phyloP scores from a whole-genome alignment of 2,113 vertebrate species.

The Pachycephala philippinensis region DNA sequence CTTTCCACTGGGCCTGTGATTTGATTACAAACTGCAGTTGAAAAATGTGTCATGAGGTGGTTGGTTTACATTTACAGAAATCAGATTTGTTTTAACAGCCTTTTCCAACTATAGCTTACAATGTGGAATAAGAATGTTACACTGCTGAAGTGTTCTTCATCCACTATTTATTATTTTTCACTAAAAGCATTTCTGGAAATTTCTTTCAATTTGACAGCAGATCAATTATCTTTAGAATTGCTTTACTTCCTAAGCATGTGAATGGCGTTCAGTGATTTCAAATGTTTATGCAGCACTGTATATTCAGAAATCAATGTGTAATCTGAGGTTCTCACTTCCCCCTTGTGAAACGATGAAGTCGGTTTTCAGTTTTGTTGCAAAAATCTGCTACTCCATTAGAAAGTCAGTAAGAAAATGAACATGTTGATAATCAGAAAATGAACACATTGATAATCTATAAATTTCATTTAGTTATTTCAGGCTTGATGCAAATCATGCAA shows the following conservation, averaged over 20 bases:
- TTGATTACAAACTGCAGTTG: background rate
- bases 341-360: background rate
- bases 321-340: background rate
- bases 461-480: background rate
- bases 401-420: background rate
- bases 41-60: background rate
- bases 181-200: background rate
- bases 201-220: conserved; percentile 14
- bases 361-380: background rate
- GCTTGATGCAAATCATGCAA: background rate
- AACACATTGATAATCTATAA: background rate
- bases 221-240: background rate
- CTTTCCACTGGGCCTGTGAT: background rate
- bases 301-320: background rate
- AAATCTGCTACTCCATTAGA: background rate
- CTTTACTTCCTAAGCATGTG: background rate
- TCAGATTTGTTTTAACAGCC: conserved; percentile 18
- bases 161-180: conserved; percentile 1
- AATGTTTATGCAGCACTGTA: background rate
- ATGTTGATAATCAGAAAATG: background rate
- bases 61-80: background rate
- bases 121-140: background rate
- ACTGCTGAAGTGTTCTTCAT: background rate
- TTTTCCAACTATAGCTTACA: conserved; percentile 17
- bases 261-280: background rate